These are phyloP conservation scores for Falco columbarius DNA, from an alignment of 2,797 vertebrate species.

Conservation along the genomic window DNA sequence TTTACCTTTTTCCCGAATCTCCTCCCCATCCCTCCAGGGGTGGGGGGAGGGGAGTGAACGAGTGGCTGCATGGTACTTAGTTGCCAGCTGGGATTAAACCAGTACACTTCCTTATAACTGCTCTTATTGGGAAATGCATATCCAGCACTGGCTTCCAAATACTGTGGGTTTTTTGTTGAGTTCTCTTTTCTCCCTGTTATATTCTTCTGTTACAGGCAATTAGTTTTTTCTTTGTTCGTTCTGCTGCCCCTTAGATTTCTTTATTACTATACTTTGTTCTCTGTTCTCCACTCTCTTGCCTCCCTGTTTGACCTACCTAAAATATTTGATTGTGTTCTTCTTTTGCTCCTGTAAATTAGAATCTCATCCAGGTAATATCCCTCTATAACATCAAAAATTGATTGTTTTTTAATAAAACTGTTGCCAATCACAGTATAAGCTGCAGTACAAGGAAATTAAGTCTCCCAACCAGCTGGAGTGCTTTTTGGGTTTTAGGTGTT, in stretches of 20 bases:
- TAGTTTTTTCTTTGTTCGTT: not conserved
- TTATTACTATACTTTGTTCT: not conserved
- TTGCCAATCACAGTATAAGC: not conserved
- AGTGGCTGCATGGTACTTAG: no score
- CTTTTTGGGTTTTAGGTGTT: fast-evolving
- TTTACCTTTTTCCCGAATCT: no score
- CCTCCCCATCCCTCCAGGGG: no score
- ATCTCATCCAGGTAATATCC: not conserved
- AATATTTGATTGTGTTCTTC: not conserved
- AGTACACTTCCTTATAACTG: not conserved
- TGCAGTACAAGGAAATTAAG: not conserved
- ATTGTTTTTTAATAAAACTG: not conserved
- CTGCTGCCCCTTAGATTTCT: not conserved
- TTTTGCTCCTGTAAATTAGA: not conserved
- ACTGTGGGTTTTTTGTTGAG: not conserved
- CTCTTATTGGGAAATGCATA: not conserved
- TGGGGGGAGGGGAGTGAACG: no score
- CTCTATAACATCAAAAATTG: not conserved
- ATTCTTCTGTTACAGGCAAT: not conserved
- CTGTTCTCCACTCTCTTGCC: not conserved
- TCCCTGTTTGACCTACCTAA: not conserved
- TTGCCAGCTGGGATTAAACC: no score
- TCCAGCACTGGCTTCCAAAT: not conserved
- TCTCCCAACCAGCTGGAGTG: not conserved
- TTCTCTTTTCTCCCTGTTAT: not conserved